Conservation (phyloP, 2,113 vertebrate genomes). For the Peromyscus maniculatus region DNA sequence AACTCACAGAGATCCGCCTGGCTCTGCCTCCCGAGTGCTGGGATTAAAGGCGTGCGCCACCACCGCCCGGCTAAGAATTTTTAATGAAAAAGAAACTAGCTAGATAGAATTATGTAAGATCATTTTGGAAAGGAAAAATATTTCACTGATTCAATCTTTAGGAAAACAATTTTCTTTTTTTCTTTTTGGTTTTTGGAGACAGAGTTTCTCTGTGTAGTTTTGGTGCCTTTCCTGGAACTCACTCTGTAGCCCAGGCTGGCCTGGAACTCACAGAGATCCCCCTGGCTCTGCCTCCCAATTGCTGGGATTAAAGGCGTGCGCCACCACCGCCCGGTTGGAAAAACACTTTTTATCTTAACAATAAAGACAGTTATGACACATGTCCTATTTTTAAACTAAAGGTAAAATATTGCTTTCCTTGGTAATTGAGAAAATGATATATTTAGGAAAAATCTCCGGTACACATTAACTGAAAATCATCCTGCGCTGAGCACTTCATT, state of each 20-base stretch:
- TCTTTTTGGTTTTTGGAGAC: no score
- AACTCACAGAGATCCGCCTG: no score
- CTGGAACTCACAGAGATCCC: no score
- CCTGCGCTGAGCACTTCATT: background rate
- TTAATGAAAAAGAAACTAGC: constrained; percentile 14
- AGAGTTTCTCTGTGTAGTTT: no score
- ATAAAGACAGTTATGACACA: constrained; percentile 24
- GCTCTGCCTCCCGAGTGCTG: no score
- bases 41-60: no score
- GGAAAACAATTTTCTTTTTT: constrained; percentile 38
- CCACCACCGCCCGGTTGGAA: no score
- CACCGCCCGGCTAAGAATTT: no score
- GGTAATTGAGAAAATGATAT: constrained; percentile 16
- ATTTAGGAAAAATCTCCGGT: background rate
- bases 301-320: no score
- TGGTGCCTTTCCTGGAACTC: no score
- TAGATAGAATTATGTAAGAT: constrained; percentile 30
- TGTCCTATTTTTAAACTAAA: constrained; percentile 26
- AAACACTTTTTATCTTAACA: background rate
- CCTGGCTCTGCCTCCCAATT: no score
- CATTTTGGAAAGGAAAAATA: constrained; percentile 32
- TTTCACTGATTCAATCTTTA: constrained; percentile 33
- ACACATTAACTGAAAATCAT: background rate
- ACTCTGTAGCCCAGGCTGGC: no score
- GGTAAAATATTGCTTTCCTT: constrained; percentile 50